phyloP scores from a whole-genome alignment of 2,797 vertebrate genomes.

The Mionectes olivaceus region DNA sequence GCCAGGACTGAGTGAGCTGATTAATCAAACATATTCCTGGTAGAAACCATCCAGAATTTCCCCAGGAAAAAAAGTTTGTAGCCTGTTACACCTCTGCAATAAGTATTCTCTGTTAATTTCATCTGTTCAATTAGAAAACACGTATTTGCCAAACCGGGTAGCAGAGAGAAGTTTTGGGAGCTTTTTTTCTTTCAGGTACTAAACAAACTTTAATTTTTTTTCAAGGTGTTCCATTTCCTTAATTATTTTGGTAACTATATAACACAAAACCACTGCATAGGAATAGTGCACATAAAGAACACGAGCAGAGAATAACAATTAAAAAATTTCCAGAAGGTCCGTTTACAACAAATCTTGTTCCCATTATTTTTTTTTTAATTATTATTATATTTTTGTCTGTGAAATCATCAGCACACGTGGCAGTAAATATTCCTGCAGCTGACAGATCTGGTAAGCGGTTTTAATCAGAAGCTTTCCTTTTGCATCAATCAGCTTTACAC shows the following conservation, averaged over 20 bases:
- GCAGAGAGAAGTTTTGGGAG: accelerated
- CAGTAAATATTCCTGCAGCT: not conserved
- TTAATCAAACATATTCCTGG: conserved; percentile 19
- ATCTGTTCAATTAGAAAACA: not conserved
- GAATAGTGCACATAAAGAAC: not conserved
- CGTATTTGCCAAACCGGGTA: not conserved
- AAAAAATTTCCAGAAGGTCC: not conserved
- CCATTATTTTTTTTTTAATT: not conserved
- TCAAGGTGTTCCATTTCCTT: not conserved
- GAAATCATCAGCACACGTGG: not conserved
- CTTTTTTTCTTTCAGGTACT: not conserved
- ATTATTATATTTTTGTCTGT: not conserved
- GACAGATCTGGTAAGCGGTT: not conserved
- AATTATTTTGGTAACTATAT: not conserved
- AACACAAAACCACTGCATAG: not conserved
- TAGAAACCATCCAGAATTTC: not conserved
- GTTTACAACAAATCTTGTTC: not conserved
- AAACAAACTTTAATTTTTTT: not conserved
- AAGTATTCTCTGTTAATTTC: not conserved
- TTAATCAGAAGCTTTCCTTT: conserved; percentile 55
- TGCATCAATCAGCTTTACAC: conserved; percentile 69
- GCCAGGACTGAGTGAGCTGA: not conserved
- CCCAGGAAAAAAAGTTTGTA: not conserved
- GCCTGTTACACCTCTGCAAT: not conserved
- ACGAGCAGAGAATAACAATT: not conserved